A percentile compares a stretch with the other conserved stretches of the same genome.
Conservation (phyloP, 1,140 invertebrate species). For the Chrysomallon squamiferum region DNA sequence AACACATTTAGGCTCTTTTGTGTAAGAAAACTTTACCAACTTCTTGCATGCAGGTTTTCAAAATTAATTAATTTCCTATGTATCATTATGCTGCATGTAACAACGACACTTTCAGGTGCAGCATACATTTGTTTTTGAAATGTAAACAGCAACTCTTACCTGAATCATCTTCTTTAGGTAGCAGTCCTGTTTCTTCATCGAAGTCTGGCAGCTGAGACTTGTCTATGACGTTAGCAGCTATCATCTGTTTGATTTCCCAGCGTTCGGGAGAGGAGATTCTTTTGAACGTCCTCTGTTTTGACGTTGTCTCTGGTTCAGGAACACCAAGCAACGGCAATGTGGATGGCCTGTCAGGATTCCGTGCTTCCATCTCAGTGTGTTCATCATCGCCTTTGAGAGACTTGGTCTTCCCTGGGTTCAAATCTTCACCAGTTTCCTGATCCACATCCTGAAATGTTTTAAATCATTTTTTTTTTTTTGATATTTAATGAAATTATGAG, state of each 20-base stretch:
- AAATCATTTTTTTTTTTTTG: too few relatives aligned
- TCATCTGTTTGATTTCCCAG: constrained; percentile 79
- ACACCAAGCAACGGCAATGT: constrained; percentile 51
- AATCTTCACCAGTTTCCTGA: constrained; percentile 91
- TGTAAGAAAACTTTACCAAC: too few relatives aligned
- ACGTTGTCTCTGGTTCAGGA: constrained; percentile 64
- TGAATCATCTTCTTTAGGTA: constrained; percentile 64
- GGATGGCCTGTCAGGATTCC: constrained; percentile 64
- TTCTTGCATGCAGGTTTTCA: too few relatives aligned
- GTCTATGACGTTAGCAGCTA: constrained; percentile 75
- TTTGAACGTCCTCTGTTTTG: constrained; percentile 86
- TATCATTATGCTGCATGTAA: too few relatives aligned
- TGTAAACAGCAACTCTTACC: too few relatives aligned
- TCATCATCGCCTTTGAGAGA: constrained; percentile 39
- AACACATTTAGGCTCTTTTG: too few relatives aligned
- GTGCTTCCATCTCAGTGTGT: constrained; percentile 36
- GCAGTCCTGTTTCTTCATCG: constrained; percentile 66
- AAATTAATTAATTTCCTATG: too few relatives aligned
- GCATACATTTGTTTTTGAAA: too few relatives aligned
- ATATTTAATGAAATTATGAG: too few relatives aligned
- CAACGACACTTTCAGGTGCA: too few relatives aligned
- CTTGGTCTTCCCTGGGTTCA: constrained; percentile 76
- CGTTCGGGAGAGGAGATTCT: constrained; percentile 94
- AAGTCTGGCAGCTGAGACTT: constrained; percentile 66
- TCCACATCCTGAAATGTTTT: constrained; percentile 86